Evolutionary conservation across 2,888 invertebrate species (phyloP).

Genomic region (Phasia obesa): DNA sequence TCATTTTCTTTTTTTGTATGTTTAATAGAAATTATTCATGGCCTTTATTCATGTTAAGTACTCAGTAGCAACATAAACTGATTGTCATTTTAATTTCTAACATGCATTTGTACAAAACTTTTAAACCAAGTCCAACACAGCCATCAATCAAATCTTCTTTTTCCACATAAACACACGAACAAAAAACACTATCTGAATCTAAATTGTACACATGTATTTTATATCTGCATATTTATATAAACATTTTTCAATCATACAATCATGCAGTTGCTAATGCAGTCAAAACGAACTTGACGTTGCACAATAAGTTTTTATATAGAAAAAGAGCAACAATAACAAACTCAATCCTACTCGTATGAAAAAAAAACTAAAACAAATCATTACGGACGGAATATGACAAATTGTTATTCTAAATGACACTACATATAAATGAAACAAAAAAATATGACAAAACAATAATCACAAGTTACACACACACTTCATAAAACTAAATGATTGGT

Average conservation of each 20-base stretch:
- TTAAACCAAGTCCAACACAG: constrained; percentile 21
- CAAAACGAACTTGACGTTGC: constrained; percentile 54
- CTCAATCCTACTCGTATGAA: constrained; percentile 18
- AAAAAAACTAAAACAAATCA: constrained; percentile 54
- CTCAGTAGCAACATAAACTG: background rate
- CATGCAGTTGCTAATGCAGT: constrained; percentile 40
- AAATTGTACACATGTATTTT: too few species aligned
- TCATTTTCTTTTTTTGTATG: background rate
- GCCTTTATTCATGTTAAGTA: background rate
- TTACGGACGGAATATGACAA: constrained; percentile 58
- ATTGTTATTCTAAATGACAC: constrained; percentile 62
- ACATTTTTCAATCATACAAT: constrained; percentile 40
- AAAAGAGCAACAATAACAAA: constrained; percentile 12
- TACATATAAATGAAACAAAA: constrained; percentile 19
- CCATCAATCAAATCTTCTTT: constrained; percentile 43
- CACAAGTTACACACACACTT: constrained; percentile 15
- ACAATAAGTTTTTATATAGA: background rate
- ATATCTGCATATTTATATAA: background rate
- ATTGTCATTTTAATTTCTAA: constrained; percentile 13
- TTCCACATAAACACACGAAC: background rate
- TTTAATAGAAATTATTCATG: background rate
- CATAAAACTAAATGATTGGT: constrained; percentile 18
- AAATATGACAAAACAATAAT: constrained; percentile 50
- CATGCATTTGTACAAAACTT: background rate
- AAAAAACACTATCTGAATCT: too few species aligned